Conservation (phyloP, 1,140 invertebrate species). For the Heliconius hermathena region DNA sequence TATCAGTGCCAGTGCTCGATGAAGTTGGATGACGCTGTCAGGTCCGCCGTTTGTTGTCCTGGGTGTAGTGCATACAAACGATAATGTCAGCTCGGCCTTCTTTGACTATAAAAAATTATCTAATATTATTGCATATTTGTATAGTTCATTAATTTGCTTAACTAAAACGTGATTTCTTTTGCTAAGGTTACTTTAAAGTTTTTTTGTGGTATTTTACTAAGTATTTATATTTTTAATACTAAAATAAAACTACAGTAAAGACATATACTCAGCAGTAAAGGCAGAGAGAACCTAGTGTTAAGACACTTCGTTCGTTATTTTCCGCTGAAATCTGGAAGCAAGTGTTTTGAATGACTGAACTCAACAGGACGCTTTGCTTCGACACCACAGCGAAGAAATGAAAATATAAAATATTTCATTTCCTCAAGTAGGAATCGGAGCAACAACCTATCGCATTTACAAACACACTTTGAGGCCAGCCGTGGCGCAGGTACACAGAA, state of each 20-base stretch:
- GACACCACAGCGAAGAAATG: too few species aligned
- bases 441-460: too few species aligned
- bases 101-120: too few species aligned
- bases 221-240: neutral
- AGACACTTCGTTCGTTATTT: too few species aligned
- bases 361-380: too few species aligned
- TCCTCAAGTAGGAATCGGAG: too few species aligned
- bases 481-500: neutral
- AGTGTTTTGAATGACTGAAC: too few species aligned
- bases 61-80: constrained; percentile 44
- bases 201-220: neutral
- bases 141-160: neutral
- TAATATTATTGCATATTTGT: too few species aligned
- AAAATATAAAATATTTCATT: too few species aligned
- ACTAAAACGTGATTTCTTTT: neutral
- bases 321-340: too few species aligned
- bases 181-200: neutral
- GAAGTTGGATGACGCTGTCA: constrained; percentile 66
- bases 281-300: too few species aligned
- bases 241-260: neutral
- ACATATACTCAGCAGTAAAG: neutral
- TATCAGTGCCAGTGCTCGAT: constrained; percentile 67
- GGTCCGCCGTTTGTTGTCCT: constrained; percentile 51
- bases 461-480: too few species aligned
- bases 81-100: neutral